Evolutionary conservation across 30 jellyfish, hydroid and myxozoan species (phyloP).

Genomic region (Nemopilema nomurai): DNA sequence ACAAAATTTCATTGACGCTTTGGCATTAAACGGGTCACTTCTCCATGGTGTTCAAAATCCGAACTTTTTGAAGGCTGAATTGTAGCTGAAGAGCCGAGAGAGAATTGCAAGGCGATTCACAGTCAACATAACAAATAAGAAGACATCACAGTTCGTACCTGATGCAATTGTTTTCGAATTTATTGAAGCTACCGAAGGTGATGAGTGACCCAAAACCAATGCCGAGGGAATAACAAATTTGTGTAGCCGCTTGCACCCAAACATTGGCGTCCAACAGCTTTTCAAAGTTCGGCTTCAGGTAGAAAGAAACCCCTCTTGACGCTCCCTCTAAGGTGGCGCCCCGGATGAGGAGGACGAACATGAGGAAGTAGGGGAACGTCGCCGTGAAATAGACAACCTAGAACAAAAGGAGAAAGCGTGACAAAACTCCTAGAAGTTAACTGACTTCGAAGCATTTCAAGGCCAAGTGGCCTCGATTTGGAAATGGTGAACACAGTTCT

Average conservation of each 20-base stretch:
- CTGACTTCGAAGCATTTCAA: no score
- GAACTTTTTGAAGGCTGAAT: no score
- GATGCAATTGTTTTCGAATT: conserved; percentile 81
- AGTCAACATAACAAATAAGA: no score
- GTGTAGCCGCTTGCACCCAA: conserved; percentile 97
- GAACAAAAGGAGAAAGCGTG: no score
- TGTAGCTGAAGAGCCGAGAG: no score
- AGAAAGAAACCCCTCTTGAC: conserved; percentile 71
- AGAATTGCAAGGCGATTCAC: no score
- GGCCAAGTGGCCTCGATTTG: no score
- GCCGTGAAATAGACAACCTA: conserved; percentile 96
- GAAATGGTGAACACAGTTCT: no score
- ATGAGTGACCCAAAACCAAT: conserved; percentile 94
- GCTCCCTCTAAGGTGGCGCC: conserved; percentile 95
- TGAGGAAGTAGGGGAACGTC: conserved; percentile 85
- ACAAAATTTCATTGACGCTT: no score
- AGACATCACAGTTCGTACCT: no score
- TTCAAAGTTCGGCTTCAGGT: conserved; percentile 83
- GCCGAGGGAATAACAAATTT: conserved; percentile 92
- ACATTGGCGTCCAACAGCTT: conserved; percentile 75
- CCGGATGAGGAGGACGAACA: conserved; percentile 74
- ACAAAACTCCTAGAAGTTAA: not conserved
- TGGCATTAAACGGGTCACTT: no score
- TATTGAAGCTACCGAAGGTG: conserved; percentile 93
- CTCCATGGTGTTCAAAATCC: no score